Conservation (phyloP, 2,888 invertebrate genomes). For the Clistopyga incitator region DNA sequence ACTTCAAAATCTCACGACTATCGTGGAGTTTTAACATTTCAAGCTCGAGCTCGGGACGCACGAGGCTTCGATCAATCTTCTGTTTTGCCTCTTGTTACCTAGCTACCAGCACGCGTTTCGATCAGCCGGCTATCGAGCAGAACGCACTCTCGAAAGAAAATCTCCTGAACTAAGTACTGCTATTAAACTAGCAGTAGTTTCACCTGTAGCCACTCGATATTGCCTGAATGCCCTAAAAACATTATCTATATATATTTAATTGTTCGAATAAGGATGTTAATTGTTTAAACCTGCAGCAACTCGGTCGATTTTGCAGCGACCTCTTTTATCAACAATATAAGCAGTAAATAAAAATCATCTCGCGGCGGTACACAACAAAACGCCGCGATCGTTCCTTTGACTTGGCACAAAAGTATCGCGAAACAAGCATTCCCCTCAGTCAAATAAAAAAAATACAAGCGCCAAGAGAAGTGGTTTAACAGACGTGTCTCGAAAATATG, state of each 20-base stretch:
- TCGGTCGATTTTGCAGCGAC: background rate
- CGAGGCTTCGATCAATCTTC: constrained; percentile 23
- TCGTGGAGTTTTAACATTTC: background rate
- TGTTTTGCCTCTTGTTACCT: constrained; percentile 63
- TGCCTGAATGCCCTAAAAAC: no score
- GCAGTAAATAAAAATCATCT: background rate
- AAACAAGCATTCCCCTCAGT: background rate
- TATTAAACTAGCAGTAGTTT: no score
- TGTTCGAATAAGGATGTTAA: no score
- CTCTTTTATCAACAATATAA: background rate
- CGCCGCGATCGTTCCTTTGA: background rate
- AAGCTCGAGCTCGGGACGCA: constrained; percentile 5
- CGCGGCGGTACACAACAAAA: background rate
- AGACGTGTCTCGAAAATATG: constrained; percentile 33
- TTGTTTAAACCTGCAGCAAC: no score
- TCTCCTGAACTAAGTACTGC: no score
- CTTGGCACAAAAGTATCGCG: background rate
- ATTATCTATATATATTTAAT: no score
- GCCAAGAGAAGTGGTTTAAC: background rate
- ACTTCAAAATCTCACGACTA: constrained; percentile 9
- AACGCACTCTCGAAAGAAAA: no score
- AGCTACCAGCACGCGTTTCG: constrained; percentile 45
- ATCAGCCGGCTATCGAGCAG: no score
- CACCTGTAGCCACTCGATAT: no score
- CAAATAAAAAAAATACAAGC: background rate